These are phyloP conservation scores for Anagyrus pseudococci DNA, from an alignment of 2,888 invertebrate species.

Conservation along the genomic window DNA sequence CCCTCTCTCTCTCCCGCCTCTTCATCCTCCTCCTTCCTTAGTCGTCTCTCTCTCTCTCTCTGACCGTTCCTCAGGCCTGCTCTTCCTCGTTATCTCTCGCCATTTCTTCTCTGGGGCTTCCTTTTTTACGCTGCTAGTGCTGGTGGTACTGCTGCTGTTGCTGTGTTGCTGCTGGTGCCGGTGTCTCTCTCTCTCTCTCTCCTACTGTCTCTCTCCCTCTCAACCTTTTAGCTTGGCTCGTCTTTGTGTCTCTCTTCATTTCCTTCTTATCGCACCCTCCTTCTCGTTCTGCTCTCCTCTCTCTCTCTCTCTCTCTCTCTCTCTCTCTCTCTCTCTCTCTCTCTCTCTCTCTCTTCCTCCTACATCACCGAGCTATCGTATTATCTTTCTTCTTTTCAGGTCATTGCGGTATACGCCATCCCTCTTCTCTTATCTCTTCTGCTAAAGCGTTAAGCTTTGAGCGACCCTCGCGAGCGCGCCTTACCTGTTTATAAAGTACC, in stretches of 20 bases:
- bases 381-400: slow-evolving; percentile 25
- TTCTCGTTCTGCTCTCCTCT: not conserved
- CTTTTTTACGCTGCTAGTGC: too few species aligned
- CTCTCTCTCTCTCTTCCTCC: slow-evolving; percentile 8
- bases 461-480: too few species aligned
- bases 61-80: too few species aligned
- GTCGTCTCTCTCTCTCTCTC: not conserved
- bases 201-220: not conserved
- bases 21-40: slow-evolving; percentile 14
- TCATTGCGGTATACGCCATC: slow-evolving; percentile 10
- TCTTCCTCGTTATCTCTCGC: too few species aligned
- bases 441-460: too few species aligned
- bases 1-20: slow-evolving; percentile 19
- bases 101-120: too few species aligned
- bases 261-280: not conserved
- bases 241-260: not conserved
- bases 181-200: not conserved
- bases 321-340: not conserved
- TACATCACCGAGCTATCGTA: slow-evolving; percentile 12
- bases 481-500: not conserved
- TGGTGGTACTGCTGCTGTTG: too few species aligned
- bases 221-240: not conserved
- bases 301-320: slow-evolving; percentile 3
- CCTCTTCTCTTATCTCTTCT: not conserved
- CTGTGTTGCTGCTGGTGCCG: too few species aligned